Percentiles rank a stretch among this genome's conserved stretches.
phyloP scores from a whole-genome alignment of 2,113 vertebrate species.

The Coreoperca whiteheadi region DNA sequence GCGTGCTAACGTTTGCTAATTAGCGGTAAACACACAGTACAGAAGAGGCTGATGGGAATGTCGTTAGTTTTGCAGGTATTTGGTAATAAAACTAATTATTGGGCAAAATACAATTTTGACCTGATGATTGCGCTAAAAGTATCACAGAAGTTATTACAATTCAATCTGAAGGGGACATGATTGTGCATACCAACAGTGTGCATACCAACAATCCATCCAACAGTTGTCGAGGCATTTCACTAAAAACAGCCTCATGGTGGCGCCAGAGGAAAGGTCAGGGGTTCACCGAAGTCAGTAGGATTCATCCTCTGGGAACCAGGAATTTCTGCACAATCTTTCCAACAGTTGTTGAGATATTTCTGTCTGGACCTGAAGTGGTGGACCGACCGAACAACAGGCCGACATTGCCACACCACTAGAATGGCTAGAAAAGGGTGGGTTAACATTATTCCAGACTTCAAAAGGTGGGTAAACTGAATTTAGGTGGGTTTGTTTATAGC shows the following conservation, averaged over 20 bases:
- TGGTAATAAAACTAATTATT: no score
- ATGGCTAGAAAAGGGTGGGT: background rate
- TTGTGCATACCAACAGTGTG: no score
- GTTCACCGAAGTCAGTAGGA: background rate
- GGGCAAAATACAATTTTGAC: no score
- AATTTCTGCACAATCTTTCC: background rate
- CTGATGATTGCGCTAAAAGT: no score
- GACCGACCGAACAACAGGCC: background rate
- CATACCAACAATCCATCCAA: no score
- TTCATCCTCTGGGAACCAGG: background rate
- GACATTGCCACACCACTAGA: background rate
- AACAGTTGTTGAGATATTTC: background rate
- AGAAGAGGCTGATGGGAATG: no score
- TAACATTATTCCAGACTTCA: background rate
- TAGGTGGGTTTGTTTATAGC: conserved; percentile 31
- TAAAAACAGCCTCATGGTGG: background rate
- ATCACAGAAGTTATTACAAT: no score
- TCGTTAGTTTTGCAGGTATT: no score
- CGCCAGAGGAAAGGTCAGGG: background rate
- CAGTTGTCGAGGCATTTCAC: no score
- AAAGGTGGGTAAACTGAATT: background rate
- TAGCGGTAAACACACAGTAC: no score
- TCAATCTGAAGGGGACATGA: no score
- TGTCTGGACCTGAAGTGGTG: background rate
- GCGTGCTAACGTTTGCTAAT: no score